Evolutionary conservation across 1,140 invertebrate genomes (phyloP).

Genomic region (Apis laboriosa): DNA sequence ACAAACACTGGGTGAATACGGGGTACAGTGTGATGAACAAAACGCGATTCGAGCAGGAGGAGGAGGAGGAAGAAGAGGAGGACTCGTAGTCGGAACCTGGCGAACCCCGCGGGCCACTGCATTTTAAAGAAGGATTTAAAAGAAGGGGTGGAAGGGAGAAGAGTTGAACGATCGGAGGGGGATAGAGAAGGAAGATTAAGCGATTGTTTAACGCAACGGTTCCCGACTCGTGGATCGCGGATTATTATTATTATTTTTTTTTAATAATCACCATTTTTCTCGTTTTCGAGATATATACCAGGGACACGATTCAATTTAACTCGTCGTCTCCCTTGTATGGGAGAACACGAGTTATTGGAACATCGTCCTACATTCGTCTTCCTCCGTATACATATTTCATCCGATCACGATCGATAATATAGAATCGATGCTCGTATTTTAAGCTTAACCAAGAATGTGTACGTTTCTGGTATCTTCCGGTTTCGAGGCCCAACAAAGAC

Average conservation of each 20-base stretch:
- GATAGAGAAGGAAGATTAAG: conserved; percentile 56
- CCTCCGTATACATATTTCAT: too few relatives aligned
- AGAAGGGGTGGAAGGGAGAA: background rate
- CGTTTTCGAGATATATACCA: too few relatives aligned
- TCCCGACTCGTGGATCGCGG: too few relatives aligned
- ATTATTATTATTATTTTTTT: too few relatives aligned
- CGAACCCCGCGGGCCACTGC: conserved; percentile 3
- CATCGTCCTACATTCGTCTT: too few relatives aligned
- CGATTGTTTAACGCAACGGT: conserved; percentile 63
- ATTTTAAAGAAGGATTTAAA: too few relatives aligned
- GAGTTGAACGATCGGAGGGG: background rate
- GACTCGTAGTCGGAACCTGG: background rate
- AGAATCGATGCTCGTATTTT: background rate
- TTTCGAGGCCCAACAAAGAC: conserved; percentile 40
- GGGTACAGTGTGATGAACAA: conserved; percentile 16
- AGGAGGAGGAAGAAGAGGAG: conserved; percentile 6
- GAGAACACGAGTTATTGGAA: too few relatives aligned
- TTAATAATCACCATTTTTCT: too few relatives aligned
- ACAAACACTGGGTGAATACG: background rate
- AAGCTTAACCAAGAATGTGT: conserved; percentile 2
- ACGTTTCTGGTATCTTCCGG: conserved; percentile 20
- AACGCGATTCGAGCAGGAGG: conserved; percentile 1
- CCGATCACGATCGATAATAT: background rate
- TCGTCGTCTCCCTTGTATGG: too few relatives aligned
- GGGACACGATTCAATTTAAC: too few relatives aligned